These are phyloP conservation scores for Eptesicus fuscus DNA, from an alignment of 2,113 vertebrate species.

Conservation along the genomic window DNA sequence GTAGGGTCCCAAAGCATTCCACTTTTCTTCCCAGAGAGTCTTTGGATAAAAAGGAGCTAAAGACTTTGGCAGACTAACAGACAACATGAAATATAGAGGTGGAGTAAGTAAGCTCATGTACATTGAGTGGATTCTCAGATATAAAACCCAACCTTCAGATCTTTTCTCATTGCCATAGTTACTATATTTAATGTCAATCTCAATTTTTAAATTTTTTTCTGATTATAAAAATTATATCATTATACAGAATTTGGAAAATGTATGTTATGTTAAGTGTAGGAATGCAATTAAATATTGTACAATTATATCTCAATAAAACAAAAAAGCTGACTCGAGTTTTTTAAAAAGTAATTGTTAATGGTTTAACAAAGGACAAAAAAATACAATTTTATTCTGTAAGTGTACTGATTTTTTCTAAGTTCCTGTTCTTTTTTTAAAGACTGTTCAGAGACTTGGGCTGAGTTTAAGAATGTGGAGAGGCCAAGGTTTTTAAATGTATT, in stretches of 20 bases:
- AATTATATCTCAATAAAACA: not conserved
- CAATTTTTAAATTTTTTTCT: not conserved
- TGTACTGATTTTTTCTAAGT: not conserved
- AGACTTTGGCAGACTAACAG: not conserved
- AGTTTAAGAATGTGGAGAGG: constrained; percentile 1
- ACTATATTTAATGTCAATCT: constrained; percentile 5
- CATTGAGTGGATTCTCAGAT: not conserved
- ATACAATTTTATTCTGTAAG: not conserved
- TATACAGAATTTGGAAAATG: constrained; percentile 18
- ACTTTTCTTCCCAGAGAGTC: not conserved
- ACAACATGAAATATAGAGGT: not conserved
- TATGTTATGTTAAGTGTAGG: not conserved
- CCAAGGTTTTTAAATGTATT: not conserved
- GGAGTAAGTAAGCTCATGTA: not conserved
- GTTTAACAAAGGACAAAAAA: not conserved
- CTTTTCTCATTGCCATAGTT: constrained; percentile 9
- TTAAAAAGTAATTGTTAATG: not conserved
- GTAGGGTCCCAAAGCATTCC: not conserved
- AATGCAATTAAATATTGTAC: not conserved
- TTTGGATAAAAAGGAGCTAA: constrained; percentile 5
- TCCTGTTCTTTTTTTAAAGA: not conserved
- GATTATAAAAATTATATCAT: not conserved
- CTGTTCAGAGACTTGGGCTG: not conserved
- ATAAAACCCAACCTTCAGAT: not conserved
- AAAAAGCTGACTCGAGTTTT: not conserved